Evolutionary conservation across 2,797 vertebrate species (phyloP).

Genomic region (Tinamus major): DNA sequence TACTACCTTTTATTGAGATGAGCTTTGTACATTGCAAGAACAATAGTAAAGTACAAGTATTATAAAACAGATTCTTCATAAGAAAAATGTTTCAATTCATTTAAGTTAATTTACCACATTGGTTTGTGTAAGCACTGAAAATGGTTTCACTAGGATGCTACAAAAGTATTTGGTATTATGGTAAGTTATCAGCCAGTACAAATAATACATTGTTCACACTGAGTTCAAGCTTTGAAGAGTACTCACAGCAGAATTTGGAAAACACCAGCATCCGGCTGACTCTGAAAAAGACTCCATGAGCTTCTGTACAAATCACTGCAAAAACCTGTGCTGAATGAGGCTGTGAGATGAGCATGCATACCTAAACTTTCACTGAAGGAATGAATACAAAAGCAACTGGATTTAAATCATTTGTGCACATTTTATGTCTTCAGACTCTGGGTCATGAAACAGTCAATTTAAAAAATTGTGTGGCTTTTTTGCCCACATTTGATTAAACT

Average conservation of each 20-base stretch:
- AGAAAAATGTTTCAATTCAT: not conserved
- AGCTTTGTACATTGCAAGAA: not conserved
- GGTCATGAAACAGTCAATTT: not conserved
- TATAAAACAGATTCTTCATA: not conserved
- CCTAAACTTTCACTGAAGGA: not conserved
- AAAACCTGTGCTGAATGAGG: not conserved
- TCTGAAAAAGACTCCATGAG: not conserved
- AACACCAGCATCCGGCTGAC: not conserved
- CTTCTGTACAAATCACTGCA: not conserved
- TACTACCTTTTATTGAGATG: not conserved
- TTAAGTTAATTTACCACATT: not conserved
- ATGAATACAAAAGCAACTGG: not conserved
- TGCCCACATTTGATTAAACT: not conserved
- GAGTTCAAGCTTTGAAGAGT: not conserved
- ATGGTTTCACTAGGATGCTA: not conserved
- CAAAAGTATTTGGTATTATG: not conserved
- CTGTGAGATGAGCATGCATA: not conserved
- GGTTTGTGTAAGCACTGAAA: not conserved
- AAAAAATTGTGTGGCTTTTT: not conserved
- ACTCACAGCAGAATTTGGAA: not conserved
- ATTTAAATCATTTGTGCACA: not conserved
- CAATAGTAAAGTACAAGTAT: not conserved
- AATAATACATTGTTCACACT: not conserved
- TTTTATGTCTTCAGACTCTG: not conserved
- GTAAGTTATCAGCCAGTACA: not conserved